A percentile compares a stretch with the other conserved stretches of the same genome.
Evolutionary conservation across 2,113 vertebrate genomes (phyloP).

Genomic region (Pteropus alecto): DNA sequence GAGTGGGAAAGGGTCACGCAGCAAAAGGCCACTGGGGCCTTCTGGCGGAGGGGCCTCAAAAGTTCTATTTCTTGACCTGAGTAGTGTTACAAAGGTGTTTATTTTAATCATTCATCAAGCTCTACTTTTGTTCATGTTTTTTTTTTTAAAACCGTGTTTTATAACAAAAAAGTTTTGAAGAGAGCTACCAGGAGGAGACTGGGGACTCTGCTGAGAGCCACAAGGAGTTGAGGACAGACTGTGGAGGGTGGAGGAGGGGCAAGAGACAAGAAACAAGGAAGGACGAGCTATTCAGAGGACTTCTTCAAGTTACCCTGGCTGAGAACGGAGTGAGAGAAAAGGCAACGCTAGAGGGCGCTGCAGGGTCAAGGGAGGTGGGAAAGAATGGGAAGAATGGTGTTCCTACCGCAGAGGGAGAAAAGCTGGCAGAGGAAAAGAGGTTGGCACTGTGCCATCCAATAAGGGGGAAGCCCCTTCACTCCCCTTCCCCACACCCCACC

Average conservation of each 20-base stretch:
- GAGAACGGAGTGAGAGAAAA: background rate
- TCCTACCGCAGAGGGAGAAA: background rate
- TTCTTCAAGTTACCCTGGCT: background rate
- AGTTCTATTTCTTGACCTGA: background rate
- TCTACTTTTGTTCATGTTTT: background rate
- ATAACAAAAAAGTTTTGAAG: background rate
- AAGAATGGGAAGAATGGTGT: accelerated
- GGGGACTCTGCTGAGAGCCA: background rate
- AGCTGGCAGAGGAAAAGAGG: too few species aligned
- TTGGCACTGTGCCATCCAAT: background rate
- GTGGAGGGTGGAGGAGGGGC: accelerated
- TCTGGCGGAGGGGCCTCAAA: background rate
- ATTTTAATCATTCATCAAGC: background rate
- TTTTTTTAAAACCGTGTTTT: background rate
- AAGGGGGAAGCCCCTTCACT: background rate
- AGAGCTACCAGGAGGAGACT: background rate
- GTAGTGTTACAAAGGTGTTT: background rate
- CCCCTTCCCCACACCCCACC: too few species aligned
- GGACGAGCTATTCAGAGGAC: too few species aligned
- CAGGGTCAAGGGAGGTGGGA: too few species aligned
- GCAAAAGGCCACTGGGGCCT: accelerated
- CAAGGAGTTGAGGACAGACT: too few species aligned
- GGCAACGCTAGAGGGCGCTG: background rate
- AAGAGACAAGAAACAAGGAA: background rate
- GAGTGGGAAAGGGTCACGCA: background rate